Percentiles rank a stretch among this genome's conserved stretches.
These are phyloP conservation scores for Drosophila neonasuta DNA, from an alignment of 2,888 invertebrate species.

Conservation along the genomic window DNA sequence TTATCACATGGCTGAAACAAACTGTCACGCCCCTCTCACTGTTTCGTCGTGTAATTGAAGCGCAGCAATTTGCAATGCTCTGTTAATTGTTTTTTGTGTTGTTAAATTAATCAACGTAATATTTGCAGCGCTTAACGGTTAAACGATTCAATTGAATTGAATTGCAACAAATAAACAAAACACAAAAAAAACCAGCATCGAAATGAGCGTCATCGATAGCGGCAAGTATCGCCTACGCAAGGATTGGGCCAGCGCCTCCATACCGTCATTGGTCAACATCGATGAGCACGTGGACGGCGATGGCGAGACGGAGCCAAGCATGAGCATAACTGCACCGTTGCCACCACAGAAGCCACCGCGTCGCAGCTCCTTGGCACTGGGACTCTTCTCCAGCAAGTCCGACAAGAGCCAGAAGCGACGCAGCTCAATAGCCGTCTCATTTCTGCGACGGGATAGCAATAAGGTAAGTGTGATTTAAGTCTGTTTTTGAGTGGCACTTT, in stretches of 20 bases:
- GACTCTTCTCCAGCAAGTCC: conserved; percentile 79
- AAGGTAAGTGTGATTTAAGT: conserved; percentile 71
- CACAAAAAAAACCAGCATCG: neutral
- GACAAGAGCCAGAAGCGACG: conserved; percentile 81
- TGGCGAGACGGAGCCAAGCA: conserved; percentile 56
- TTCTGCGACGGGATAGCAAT: conserved; percentile 80
- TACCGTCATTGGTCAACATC: conserved; percentile 82
- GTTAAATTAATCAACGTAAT: conserved; percentile 49
- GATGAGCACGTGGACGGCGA: conserved; percentile 79
- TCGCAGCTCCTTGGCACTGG: conserved; percentile 81
- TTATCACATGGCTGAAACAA: conserved; percentile 2
- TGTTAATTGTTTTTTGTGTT: conserved; percentile 11
- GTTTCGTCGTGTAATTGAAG: conserved; percentile 7
- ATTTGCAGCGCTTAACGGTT: conserved; percentile 60
- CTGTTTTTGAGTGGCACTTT: too few species aligned
- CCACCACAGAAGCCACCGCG: conserved; percentile 80
- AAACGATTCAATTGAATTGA: conserved; percentile 22
- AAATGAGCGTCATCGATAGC: conserved; percentile 81
- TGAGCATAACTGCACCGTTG: conserved; percentile 66
- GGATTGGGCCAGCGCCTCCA: conserved; percentile 82
- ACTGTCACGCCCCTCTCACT: conserved; percentile 15
- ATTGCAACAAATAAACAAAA: conserved; percentile 27
- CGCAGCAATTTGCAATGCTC: conserved; percentile 25
- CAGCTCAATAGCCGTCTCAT: conserved; percentile 82
- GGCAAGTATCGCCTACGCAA: conserved; percentile 82